Base-by-base conservation (phyloP, 2,797 vertebrate species). In the Aplochiton taeniatus region DNA sequence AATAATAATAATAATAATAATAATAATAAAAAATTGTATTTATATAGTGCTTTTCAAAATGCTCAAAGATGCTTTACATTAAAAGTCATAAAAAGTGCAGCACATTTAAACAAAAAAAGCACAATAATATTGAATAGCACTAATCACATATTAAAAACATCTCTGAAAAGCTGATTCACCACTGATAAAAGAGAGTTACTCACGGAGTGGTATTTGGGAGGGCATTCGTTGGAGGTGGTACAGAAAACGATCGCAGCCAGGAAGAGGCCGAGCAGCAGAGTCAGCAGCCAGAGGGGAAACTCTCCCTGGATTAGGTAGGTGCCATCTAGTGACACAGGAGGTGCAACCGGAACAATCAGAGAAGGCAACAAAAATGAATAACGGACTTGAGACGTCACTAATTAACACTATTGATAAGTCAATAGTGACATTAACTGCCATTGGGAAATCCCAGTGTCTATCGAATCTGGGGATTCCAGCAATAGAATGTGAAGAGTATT, bases 121-220 rank as follows among this genome's bases (percentile, higher is more conserved):
- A n/a, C n/a, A n/a, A n/a, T n/a, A n/a, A n/a, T n/a, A n/a, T n/a
- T n/a, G n/a, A n/a, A 16, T 11, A 53, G 12, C 9, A 53, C 5
- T 44, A 59, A 41, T 9, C n/a, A 47, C 47, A 46, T 13, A 46
- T 45, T 6, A 60, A 11, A 46, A 9, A 6, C n/a, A 59, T 11
- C 18, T 7, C 43, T 45, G 4, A 46, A 9, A 45, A 14, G 11
- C 46, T 56, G 57, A 16, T 11, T 69, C 14, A 43, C 13, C 13
- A 1, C 42, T 2, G 11, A n/a, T 53, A 1, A 0, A 6, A 3
- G 50, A 45, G 4, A 17, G 10, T 58, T 31, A 70, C 95, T 94
- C 90, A 98, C 98, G 55, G 93, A 87, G 70, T 98, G 95, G 67
- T 94, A 93, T 65, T 82, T 87, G 10, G 98, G 98, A 0, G 95